phyloP scores from a whole-genome alignment of 2,888 invertebrate genomes.

The Brachycybe producta region DNA sequence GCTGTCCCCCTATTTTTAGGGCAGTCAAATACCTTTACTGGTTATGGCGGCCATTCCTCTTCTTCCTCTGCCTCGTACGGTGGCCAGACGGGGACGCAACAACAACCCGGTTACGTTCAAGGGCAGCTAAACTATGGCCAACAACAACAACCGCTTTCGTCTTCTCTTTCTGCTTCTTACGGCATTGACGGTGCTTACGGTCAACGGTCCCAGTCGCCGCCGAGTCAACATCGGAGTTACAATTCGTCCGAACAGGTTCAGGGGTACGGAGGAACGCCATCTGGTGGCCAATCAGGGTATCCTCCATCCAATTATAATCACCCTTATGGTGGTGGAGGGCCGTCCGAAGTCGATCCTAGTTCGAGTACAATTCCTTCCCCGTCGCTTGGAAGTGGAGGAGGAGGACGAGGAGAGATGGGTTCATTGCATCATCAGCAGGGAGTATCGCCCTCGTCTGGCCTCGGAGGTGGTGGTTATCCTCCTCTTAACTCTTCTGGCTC shows the following conservation, averaged over 20 bases:
- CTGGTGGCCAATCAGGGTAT: constrained; percentile 2
- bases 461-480: constrained; percentile 15
- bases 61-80: constrained; percentile 18
- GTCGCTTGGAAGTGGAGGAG: not conserved
- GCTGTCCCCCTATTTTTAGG: constrained; percentile 16
- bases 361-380: not conserved
- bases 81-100: constrained; percentile 1
- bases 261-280: constrained; percentile 10
- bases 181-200: constrained; percentile 18
- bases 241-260: constrained; percentile 6
- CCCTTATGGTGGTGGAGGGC: constrained; percentile 2
- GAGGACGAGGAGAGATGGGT: constrained; percentile 1
- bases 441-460: too few relatives aligned
- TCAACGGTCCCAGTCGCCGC: constrained; percentile 14
- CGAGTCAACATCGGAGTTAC: constrained; percentile 8
- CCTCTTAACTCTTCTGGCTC: constrained; percentile 14
- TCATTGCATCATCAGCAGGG: too few relatives aligned
- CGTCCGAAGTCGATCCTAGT: constrained; percentile 3
- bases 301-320: not conserved
- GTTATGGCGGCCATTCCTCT: too few relatives aligned
- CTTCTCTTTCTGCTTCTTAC: constrained; percentile 6
- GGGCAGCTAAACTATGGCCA: constrained; percentile 15
- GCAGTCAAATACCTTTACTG: constrained; percentile 20
- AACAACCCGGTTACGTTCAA: not conserved
- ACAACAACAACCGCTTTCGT: constrained; percentile 8